These are phyloP conservation scores for Gymnosoma rotundatum DNA, from an alignment of 2,888 invertebrate species.

Conservation along the genomic window DNA sequence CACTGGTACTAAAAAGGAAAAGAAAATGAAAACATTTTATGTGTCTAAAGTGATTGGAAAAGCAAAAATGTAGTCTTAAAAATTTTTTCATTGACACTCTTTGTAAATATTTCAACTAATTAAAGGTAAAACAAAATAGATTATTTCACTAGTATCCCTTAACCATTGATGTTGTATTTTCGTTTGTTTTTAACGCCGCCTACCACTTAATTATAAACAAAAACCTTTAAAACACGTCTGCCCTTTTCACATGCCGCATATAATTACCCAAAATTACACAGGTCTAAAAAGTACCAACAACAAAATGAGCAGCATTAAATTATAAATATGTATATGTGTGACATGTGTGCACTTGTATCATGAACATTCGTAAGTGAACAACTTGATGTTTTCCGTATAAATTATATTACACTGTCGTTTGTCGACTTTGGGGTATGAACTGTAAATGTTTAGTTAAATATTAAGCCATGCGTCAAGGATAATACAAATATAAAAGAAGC, in stretches of 20 bases:
- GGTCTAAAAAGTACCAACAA: background rate
- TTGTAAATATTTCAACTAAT: no score
- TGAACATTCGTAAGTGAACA: background rate
- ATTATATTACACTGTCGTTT: background rate
- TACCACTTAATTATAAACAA: background rate
- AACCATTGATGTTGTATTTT: background rate
- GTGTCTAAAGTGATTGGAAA: no score
- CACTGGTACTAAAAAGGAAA: no score
- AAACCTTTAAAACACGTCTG: no score
- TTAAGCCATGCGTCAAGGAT: background rate
- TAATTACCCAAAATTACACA: conserved; percentile 50
- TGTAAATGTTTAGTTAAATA: conserved; percentile 45
- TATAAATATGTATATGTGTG: background rate
- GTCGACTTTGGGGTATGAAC: conserved; percentile 44
- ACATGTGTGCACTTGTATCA: background rate
- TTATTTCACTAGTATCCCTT: background rate
- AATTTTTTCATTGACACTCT: no score
- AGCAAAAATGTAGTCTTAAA: no score
- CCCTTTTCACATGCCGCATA: background rate
- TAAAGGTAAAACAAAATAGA: no score
- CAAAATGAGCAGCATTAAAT: conserved; percentile 11
- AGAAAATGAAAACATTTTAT: no score
- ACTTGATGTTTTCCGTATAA: conserved; percentile 14
- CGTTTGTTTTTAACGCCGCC: background rate
- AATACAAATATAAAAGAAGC: background rate